Conservation (phyloP, 2,888 invertebrate genomes). For the Bellardia pandia region DNA sequence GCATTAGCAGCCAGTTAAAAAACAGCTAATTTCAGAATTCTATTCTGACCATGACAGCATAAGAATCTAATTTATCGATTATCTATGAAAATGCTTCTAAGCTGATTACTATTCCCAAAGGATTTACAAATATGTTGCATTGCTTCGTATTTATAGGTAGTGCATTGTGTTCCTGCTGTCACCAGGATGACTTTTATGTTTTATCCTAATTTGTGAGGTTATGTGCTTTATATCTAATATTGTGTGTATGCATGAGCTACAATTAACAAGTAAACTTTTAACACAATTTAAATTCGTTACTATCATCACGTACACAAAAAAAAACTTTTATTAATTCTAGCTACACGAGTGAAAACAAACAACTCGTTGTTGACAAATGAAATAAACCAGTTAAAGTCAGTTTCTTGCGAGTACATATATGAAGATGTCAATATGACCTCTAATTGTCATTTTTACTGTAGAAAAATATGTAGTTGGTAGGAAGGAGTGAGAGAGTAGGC, state of each 20-base stretch:
- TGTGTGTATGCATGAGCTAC: not conserved
- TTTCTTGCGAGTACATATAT: not conserved
- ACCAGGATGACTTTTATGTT: not conserved
- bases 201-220: not conserved
- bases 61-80: not conserved
- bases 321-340: constrained; percentile 33
- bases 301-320: constrained; percentile 31
- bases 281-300: constrained; percentile 35
- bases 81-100: not conserved
- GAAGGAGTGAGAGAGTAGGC: no score
- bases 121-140: not conserved
- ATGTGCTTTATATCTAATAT: not conserved
- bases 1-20: no score
- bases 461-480: not conserved
- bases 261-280: constrained; percentile 43
- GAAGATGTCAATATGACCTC: constrained; percentile 21
- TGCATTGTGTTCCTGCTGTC: not conserved
- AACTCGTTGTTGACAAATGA: constrained; percentile 1
- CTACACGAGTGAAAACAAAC: not conserved
- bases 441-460: constrained; percentile 29
- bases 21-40: no score
- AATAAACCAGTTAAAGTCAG: constrained; percentile 26
- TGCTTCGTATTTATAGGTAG: not conserved
- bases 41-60: not conserved
- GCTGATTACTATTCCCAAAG: constrained; percentile 23